Percentiles rank a stretch among this genome's conserved stretches.
These are phyloP conservation scores for Tretioscincus oriximinensis DNA, from an alignment of 2,113 vertebrate genomes.

Conservation along the genomic window DNA sequence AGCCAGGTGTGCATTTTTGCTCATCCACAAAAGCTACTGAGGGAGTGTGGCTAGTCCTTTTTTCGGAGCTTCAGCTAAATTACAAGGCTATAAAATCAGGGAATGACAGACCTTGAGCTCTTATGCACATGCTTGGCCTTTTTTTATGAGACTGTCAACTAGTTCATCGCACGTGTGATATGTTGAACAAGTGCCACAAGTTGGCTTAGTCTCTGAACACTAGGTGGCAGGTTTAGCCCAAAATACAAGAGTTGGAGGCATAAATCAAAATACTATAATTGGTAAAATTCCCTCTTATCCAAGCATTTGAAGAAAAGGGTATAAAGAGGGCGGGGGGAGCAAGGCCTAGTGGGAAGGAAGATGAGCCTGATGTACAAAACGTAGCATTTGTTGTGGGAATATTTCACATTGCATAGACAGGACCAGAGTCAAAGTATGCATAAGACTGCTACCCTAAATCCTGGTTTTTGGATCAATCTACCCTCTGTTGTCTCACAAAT, in stretches of 20 bases:
- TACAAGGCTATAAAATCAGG: not conserved
- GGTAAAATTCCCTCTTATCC: not conserved
- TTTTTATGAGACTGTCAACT: not conserved
- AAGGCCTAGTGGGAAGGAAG: not conserved
- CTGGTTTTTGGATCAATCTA: not conserved
- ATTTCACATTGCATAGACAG: not conserved
- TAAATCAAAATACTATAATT: not conserved
- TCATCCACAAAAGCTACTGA: not conserved
- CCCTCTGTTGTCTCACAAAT: not conserved
- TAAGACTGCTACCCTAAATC: not conserved
- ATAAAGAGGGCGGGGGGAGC: too few species aligned
- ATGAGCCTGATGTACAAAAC: not conserved
- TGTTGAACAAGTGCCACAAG: not conserved
- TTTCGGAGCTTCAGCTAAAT: not conserved
- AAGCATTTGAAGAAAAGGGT: not conserved
- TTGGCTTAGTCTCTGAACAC: not conserved
- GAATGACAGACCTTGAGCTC: not conserved
- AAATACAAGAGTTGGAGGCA: not conserved
- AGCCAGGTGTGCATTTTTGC: not conserved
- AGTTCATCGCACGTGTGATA: not conserved
- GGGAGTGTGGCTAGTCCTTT: not conserved
- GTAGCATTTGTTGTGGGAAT: not conserved
- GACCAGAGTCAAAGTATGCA: not conserved
- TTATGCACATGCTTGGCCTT: too few species aligned
- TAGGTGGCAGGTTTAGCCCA: conserved; percentile 9